Evolutionary conservation across 2,888 invertebrate genomes (phyloP).

Genomic region (Dolomedes plantarius): DNA sequence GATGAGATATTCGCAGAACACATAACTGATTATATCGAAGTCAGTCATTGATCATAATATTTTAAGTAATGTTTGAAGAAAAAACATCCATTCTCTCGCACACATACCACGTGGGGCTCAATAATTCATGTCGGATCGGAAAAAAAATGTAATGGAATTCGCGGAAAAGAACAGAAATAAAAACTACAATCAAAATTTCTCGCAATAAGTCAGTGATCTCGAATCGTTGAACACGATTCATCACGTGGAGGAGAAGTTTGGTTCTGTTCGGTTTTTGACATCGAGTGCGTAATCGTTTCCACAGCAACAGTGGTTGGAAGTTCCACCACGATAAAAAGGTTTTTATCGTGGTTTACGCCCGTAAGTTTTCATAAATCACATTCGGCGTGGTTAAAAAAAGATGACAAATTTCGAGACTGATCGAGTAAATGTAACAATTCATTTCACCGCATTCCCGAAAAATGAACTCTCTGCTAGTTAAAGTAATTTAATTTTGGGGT

Average conservation of each 20-base stretch:
- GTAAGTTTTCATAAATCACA: too few relatives aligned
- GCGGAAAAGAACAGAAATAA: not conserved
- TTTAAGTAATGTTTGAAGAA: not conserved
- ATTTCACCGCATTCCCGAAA: too few relatives aligned
- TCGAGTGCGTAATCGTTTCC: not conserved
- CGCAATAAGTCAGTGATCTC: not conserved
- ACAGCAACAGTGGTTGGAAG: not conserved
- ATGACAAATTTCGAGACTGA: too few relatives aligned
- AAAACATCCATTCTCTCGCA: not conserved
- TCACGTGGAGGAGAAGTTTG: not conserved
- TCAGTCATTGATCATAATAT: not conserved
- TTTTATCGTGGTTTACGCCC: not conserved
- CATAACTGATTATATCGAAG: not conserved
- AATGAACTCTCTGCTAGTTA: too few relatives aligned
- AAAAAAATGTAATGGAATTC: not conserved
- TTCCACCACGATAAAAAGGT: not conserved
- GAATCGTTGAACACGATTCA: not conserved
- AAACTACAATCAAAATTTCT: not conserved
- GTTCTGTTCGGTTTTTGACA: not conserved
- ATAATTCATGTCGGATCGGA: not conserved
- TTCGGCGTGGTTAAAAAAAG: too few relatives aligned
- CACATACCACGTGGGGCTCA: not conserved
- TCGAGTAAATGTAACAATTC: too few relatives aligned
- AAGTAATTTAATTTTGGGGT: too few relatives aligned
- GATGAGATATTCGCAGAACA: not conserved